Evolutionary conservation across 2,797 vertebrate species (phyloP).

Genomic region (Smutsia gigantea): DNA sequence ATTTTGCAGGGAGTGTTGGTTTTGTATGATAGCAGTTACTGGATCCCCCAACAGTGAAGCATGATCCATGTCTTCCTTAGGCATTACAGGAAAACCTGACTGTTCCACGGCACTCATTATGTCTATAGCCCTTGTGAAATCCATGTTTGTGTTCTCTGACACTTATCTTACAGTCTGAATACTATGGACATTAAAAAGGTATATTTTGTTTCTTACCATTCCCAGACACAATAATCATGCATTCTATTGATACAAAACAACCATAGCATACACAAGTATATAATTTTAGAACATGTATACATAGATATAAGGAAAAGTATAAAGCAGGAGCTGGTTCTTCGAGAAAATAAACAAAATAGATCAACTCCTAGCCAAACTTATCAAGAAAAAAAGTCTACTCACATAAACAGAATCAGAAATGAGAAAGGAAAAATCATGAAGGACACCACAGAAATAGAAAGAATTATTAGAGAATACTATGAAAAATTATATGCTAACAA

Average conservation of each 20-base stretch:
- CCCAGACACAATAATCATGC: neutral
- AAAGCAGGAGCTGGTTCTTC: too few species aligned
- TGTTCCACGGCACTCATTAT: neutral
- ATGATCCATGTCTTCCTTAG: neutral
- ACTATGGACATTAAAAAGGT: neutral
- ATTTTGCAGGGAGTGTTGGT: neutral
- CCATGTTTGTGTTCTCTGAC: neutral
- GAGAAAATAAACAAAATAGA: too few species aligned
- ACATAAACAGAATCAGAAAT: too few species aligned
- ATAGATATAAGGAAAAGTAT: neutral
- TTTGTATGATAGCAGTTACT: neutral
- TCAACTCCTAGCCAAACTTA: too few species aligned
- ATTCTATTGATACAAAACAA: slow-evolving; percentile 15
- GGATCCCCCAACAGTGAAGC: neutral
- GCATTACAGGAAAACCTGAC: neutral
- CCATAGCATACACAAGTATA: neutral
- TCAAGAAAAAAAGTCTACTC: too few species aligned
- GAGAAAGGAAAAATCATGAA: too few species aligned
- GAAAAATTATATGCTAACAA: too few species aligned
- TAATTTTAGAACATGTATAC: neutral
- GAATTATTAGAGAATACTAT: too few species aligned
- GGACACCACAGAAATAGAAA: too few species aligned
- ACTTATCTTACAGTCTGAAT: neutral
- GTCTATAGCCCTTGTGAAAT: neutral
- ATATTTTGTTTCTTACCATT: slow-evolving; percentile 23